These are phyloP conservation scores for Lacanobia oleracea DNA, from an alignment of 2,888 invertebrate species.

Conservation along the genomic window DNA sequence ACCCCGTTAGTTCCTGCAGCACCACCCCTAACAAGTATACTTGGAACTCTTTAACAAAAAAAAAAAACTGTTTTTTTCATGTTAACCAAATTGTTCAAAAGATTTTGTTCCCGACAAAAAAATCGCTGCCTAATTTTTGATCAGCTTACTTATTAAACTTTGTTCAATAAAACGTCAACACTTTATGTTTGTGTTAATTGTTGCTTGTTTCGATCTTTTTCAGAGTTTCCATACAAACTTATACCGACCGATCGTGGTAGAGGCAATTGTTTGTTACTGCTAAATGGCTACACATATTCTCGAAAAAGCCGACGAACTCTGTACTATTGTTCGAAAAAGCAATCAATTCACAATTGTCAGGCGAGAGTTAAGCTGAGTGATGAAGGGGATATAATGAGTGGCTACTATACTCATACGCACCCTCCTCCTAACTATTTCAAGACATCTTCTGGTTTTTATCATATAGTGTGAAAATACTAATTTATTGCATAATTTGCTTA, in stretches of 20 bases:
- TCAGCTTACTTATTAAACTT: background rate
- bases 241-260: slow-evolving; percentile 42
- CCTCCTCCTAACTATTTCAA: slow-evolving; percentile 1
- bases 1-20: too few species aligned
- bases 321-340: slow-evolving; percentile 40
- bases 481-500: background rate
- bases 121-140: background rate
- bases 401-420: background rate
- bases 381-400: slow-evolving; percentile 1
- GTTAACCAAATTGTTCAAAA: background rate
- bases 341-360: slow-evolving; percentile 17
- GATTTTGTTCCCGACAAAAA: background rate
- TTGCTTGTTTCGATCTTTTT: slow-evolving; percentile 2
- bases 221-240: slow-evolving; percentile 30
- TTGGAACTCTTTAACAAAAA: too few species aligned
- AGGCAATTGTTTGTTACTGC: slow-evolving; percentile 48
- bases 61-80: too few species aligned
- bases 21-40: too few species aligned
- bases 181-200: background rate
- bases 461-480: background rate
- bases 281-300: slow-evolving; percentile 61
- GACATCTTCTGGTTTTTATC: background rate
- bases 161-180: background rate
- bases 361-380: slow-evolving; percentile 16
- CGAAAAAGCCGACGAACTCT: slow-evolving; percentile 37